phyloP scores from a whole-genome alignment of 2,113 vertebrate genomes.

The Acinonyx jubatus region DNA sequence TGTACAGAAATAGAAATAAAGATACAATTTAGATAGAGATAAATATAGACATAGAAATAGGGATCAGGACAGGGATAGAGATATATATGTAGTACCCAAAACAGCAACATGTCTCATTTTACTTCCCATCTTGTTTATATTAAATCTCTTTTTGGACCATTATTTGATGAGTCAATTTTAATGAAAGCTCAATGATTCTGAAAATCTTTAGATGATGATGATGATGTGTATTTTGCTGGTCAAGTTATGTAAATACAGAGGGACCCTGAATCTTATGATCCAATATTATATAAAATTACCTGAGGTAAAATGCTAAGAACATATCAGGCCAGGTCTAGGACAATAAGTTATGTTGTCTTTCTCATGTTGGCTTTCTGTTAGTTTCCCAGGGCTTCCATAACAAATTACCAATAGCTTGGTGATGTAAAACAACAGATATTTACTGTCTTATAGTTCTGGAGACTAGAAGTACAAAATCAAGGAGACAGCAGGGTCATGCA shows the following conservation, averaged over 20 bases:
- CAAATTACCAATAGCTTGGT: not conserved
- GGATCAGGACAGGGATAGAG: not conserved
- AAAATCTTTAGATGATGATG: not conserved
- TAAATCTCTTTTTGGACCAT: not conserved
- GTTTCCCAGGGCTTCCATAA: not conserved
- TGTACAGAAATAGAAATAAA: not conserved
- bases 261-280: not conserved
- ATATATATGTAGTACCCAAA: not conserved
- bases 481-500: not conserved
- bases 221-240: not conserved
- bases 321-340: not conserved
- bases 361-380: not conserved
- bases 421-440: not conserved
- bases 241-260: not conserved
- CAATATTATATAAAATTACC: not conserved
- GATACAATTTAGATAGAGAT: not conserved
- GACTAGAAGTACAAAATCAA: not conserved
- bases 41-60: not conserved
- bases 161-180: not conserved
- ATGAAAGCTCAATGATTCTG: not conserved
- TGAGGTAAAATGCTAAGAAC: not conserved
- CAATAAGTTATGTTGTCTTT: not conserved
- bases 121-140: not conserved
- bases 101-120: not conserved
- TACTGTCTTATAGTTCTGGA: not conserved